phyloP scores from a whole-genome alignment of 2,113 vertebrate species.

The Sturnus vulgaris region DNA sequence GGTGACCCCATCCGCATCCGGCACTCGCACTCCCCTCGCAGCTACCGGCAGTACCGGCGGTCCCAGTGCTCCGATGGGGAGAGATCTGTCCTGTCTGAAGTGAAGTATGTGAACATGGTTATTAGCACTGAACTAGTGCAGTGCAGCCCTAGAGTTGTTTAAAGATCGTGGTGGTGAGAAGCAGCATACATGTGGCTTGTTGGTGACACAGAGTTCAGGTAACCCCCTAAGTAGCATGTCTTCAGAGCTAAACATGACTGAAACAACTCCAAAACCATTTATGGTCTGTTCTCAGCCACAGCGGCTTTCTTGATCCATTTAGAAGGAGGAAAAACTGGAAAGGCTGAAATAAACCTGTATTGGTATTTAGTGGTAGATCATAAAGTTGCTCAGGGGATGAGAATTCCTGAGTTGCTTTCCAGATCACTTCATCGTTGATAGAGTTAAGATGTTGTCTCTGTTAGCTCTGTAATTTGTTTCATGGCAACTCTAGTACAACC shows the following conservation, averaged over 20 bases:
- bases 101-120: slow-evolving; percentile 77
- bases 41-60: slow-evolving; percentile 82
- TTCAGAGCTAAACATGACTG: background rate
- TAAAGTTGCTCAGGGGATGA: background rate
- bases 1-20: slow-evolving; percentile 85
- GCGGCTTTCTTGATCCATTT: background rate
- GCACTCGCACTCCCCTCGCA: slow-evolving; percentile 85
- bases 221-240: background rate
- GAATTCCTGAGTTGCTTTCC: background rate
- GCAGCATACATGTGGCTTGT: background rate
- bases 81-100: slow-evolving; percentile 86
- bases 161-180: background rate
- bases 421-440: background rate
- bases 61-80: slow-evolving; percentile 89
- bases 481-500: background rate
- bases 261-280: background rate
- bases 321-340: background rate
- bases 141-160: background rate
- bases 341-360: background rate
- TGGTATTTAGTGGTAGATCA: background rate
- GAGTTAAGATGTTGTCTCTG: background rate
- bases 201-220: background rate
- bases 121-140: background rate
- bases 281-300: background rate
- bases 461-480: background rate